phyloP scores from a whole-genome alignment of 2,113 vertebrate species.

The Lagopus leucura region DNA sequence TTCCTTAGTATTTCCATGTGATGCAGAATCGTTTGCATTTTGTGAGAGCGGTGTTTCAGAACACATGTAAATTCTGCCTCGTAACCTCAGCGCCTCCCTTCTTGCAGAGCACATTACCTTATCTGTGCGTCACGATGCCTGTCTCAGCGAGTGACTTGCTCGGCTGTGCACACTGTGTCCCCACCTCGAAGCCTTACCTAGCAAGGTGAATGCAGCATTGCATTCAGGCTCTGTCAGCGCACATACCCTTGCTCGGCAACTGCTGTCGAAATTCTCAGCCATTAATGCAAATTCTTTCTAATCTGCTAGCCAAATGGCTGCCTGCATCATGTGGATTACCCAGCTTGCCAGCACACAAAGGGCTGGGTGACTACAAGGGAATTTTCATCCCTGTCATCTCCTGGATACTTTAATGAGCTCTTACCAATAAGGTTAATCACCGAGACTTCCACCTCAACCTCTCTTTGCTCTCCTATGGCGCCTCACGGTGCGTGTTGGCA shows the following conservation, averaged over 20 bases:
- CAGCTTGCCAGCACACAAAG: not conserved
- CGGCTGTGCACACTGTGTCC: not conserved
- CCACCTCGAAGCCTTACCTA: not conserved
- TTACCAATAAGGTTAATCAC: not conserved
- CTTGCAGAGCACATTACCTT: not conserved
- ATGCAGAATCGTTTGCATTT: slow-evolving; percentile 20
- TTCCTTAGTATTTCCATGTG: not conserved
- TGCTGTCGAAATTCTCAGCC: slow-evolving; percentile 55
- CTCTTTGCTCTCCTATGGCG: not conserved
- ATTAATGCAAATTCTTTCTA: slow-evolving; percentile 58
- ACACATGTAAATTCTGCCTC: not conserved
- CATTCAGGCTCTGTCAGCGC: not conserved
- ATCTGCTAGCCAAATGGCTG: slow-evolving; percentile 62
- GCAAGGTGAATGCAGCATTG: not conserved
- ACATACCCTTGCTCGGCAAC: slow-evolving; percentile 31
- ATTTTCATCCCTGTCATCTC: slow-evolving; percentile 57
- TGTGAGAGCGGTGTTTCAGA: not conserved
- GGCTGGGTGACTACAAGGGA: slow-evolving; percentile 25
- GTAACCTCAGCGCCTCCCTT: not conserved
- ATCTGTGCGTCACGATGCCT: not conserved
- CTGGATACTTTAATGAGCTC: slow-evolving; percentile 42
- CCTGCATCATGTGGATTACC: slow-evolving; percentile 14
- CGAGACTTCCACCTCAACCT: not conserved
- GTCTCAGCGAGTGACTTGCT: not conserved
- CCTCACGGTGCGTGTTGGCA: not conserved